Percentiles rank a stretch among this genome's conserved stretches.
Conservation (phyloP, 1,140 invertebrate genomes). For the Diploscapter pachys region DNA sequence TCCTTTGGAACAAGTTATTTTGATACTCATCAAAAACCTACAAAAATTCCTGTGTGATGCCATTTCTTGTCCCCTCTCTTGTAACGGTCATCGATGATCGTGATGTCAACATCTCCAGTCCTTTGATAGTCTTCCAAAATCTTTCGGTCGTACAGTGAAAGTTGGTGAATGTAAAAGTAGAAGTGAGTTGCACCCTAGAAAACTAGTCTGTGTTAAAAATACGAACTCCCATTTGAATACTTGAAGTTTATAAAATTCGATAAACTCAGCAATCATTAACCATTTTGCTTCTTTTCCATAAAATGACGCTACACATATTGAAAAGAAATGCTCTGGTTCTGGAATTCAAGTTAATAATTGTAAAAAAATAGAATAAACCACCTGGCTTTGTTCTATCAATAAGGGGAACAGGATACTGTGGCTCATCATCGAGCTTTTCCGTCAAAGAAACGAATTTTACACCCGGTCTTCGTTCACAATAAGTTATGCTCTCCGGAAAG, state of each 20-base stretch:
- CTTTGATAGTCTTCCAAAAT: slow-evolving; percentile 9
- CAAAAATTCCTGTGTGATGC: slow-evolving; percentile 8
- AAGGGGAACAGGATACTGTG: slow-evolving; percentile 4
- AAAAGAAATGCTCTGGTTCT: slow-evolving; percentile 10
- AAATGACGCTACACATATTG: slow-evolving; percentile 11
- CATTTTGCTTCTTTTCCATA: slow-evolving; percentile 21
- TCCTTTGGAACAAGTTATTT: neutral
- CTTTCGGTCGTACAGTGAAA: slow-evolving; percentile 1
- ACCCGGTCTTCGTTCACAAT: too few relatives aligned
- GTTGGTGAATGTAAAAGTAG: slow-evolving; percentile 14
- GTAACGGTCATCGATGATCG: slow-evolving; percentile 2
- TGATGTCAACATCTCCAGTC: slow-evolving; percentile 15
- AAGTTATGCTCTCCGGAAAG: too few relatives aligned
- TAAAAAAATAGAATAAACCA: neutral
- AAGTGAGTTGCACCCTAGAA: slow-evolving; percentile 20
- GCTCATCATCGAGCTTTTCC: too few relatives aligned
- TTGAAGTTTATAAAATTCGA: slow-evolving; percentile 15
- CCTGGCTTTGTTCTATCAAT: slow-evolving; percentile 8
- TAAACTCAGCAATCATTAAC: slow-evolving; percentile 6
- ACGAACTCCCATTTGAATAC: neutral
- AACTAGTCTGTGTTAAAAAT: neutral
- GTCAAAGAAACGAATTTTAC: too few relatives aligned
- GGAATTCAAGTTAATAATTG: neutral
- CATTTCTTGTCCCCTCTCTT: slow-evolving; percentile 7
- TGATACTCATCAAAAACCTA: neutral